phyloP scores from a whole-genome alignment of 2,113 vertebrate species.

The Sebastes fasciatus region DNA sequence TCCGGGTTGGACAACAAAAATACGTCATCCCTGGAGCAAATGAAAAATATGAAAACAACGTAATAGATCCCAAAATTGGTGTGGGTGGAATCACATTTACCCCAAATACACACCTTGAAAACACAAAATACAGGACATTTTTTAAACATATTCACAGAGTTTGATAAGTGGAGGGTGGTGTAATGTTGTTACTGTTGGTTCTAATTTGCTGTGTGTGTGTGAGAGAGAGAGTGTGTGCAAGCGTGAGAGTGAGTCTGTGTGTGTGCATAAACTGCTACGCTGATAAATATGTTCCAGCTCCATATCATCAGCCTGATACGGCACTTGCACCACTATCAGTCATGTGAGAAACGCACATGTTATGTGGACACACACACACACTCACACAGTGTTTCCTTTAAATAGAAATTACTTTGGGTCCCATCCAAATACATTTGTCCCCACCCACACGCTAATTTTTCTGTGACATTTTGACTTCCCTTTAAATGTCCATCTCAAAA shows the following conservation, averaged over 20 bases:
- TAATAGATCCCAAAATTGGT: background rate
- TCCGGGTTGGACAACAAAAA: too few relatives aligned
- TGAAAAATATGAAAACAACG: background rate
- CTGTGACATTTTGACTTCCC: constrained; percentile 18
- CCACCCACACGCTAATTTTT: background rate
- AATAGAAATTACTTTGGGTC: constrained; percentile 21
- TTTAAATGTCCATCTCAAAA: constrained; percentile 4
- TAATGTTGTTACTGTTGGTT: constrained; percentile 32
- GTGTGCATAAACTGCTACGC: constrained; percentile 40
- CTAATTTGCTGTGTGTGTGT: constrained; percentile 47
- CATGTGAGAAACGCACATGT: constrained; percentile 63
- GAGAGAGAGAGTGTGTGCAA: constrained; percentile 3
- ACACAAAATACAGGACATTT: background rate
- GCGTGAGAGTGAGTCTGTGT: too few relatives aligned
- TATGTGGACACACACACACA: constrained; percentile 9
- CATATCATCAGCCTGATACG: constrained; percentile 58
- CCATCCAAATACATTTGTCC: constrained; percentile 2
- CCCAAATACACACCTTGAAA: background rate
- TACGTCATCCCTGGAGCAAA: too few relatives aligned
- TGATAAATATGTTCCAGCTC: constrained; percentile 71
- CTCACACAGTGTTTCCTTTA: constrained; percentile 3
- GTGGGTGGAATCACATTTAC: background rate
- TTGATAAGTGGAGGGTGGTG: constrained; percentile 18
- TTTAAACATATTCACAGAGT: background rate
- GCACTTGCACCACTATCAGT: constrained; percentile 59